Percentiles rank a stretch among this genome's conserved stretches.
phyloP scores from a whole-genome alignment of 2,113 vertebrate species.

The Puntigrus tetrazona region DNA sequence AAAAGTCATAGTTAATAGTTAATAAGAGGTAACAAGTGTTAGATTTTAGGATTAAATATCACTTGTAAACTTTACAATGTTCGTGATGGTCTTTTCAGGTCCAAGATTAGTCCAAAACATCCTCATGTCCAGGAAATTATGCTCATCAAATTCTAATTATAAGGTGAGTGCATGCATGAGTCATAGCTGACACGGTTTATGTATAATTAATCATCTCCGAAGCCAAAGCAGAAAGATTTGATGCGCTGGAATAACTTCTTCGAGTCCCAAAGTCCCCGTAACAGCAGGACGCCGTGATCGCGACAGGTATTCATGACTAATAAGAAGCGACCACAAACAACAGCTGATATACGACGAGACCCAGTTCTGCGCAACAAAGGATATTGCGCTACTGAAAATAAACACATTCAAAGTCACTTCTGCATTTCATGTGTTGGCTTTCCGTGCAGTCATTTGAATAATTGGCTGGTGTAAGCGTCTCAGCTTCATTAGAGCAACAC shows the following conservation, averaged over 20 bases:
- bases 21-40: too few relatives aligned
- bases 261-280: conserved; percentile 3
- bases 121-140: conserved; percentile 2
- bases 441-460: conserved; percentile 27
- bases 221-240: neutral
- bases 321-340: conserved; percentile 16
- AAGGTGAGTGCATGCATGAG: neutral
- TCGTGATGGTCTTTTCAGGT: neutral
- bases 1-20: too few relatives aligned
- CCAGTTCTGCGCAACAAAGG: neutral
- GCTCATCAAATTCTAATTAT: conserved; percentile 1
- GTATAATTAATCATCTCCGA: conserved; percentile 14
- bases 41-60: neutral
- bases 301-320: conserved; percentile 30
- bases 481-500: conserved; percentile 15
- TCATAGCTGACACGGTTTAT: conserved; percentile 8
- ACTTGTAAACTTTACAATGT: neutral
- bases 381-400: conserved; percentile 14
- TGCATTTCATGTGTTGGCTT: neutral
- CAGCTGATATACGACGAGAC: neutral
- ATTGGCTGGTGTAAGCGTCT: conserved; percentile 1
- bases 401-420: conserved; percentile 12
- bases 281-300: neutral
- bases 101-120: neutral
- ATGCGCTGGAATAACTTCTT: conserved; percentile 9